These are phyloP conservation scores for Xenopus laevis DNA, from an alignment of 2,113 vertebrate species.

Conservation along the genomic window DNA sequence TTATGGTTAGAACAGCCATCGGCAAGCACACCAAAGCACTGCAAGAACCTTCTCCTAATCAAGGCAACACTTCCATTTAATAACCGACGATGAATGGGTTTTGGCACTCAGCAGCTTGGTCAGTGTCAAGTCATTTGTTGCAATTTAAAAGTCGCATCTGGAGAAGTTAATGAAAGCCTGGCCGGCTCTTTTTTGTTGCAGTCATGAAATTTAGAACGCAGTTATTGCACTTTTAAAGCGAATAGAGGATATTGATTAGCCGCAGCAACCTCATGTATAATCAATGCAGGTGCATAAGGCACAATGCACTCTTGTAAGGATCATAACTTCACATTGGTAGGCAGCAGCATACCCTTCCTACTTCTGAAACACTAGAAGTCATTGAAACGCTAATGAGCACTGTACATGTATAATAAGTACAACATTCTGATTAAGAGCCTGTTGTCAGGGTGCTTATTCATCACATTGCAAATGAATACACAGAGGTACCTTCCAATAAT, in stretches of 20 bases:
- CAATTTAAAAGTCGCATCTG: constrained; percentile 29
- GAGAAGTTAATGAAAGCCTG: constrained; percentile 5
- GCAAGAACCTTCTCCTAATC: constrained; percentile 3
- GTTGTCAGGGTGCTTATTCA: background rate
- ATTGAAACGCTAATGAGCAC: too few species aligned
- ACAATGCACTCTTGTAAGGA: too few species aligned
- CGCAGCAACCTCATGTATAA: too few species aligned
- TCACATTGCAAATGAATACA: background rate
- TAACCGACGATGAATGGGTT: constrained; percentile 18
- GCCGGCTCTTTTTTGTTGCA: background rate
- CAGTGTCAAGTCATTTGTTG: constrained; percentile 19
- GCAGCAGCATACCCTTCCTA: too few species aligned
- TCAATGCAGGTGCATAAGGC: too few species aligned
- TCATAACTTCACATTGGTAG: background rate
- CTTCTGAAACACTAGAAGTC: too few species aligned
- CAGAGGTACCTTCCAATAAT: background rate
- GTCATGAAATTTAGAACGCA: background rate
- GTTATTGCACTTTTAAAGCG: background rate
- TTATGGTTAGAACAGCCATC: constrained; percentile 5
- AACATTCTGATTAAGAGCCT: background rate
- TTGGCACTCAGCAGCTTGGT: constrained; percentile 16
- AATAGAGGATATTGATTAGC: background rate
- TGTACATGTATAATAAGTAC: too few species aligned
- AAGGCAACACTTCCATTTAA: constrained; percentile 16
- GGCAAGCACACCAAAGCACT: background rate